These are phyloP conservation scores for Scaptodrosophila lebanonensis DNA, from an alignment of 1,140 invertebrate genomes.

Conservation along the genomic window DNA sequence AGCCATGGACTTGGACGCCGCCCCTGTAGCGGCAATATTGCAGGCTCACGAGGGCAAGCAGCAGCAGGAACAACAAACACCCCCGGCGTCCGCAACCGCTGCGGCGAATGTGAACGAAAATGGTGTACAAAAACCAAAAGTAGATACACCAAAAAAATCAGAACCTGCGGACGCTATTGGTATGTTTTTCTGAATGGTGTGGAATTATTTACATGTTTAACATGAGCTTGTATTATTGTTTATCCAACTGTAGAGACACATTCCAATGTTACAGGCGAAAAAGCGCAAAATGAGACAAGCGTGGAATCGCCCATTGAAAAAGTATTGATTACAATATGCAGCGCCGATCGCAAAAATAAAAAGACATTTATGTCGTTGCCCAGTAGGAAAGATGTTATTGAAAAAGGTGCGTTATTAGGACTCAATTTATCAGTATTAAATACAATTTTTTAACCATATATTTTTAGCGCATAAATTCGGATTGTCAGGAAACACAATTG, in stretches of 20 bases:
- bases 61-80: slow-evolving; percentile 25
- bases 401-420: slow-evolving; percentile 43
- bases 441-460: neutral
- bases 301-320: slow-evolving; percentile 42
- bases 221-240: neutral
- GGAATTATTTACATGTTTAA: slow-evolving; percentile 12
- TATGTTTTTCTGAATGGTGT: neutral
- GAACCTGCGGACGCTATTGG: slow-evolving; percentile 17
- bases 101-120: slow-evolving; percentile 65
- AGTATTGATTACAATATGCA: slow-evolving; percentile 67
- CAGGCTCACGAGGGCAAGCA: slow-evolving; percentile 35
- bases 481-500: slow-evolving; percentile 50
- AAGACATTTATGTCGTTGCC: slow-evolving; percentile 65
- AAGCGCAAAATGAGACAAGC: slow-evolving; percentile 40
- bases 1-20: slow-evolving; percentile 59
- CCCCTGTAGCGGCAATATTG: slow-evolving; percentile 29
- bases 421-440: neutral
- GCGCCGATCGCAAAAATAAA: slow-evolving; percentile 59
- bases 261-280: slow-evolving; percentile 30
- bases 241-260: slow-evolving; percentile 33
- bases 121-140: slow-evolving; percentile 65
- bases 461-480: slow-evolving; percentile 57
- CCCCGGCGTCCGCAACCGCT: slow-evolving; percentile 30
- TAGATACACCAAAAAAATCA: slow-evolving; percentile 42
- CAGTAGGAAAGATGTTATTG: slow-evolving; percentile 58